phyloP scores from a whole-genome alignment of 2,797 vertebrate species.

The Sebastolobus altivelis region DNA sequence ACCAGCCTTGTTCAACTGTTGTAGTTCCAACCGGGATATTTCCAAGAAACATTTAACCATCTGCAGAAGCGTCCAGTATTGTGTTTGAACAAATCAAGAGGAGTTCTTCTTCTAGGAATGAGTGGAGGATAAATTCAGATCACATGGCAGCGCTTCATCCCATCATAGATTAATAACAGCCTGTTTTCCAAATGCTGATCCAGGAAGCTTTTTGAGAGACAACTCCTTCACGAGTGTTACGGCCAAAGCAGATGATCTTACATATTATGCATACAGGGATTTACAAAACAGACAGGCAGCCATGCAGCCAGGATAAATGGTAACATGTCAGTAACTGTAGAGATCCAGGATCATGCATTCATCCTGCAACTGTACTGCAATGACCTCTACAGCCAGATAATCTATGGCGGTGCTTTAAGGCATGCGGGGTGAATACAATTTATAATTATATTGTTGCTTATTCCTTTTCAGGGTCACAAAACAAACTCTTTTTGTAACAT shows the following conservation, averaged over 20 bases:
- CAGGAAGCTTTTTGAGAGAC: slow-evolving; percentile 51
- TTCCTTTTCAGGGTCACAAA: background rate
- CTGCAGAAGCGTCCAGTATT: slow-evolving; percentile 57
- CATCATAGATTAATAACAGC: slow-evolving; percentile 62
- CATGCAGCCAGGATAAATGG: slow-evolving; percentile 18
- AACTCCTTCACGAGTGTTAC: slow-evolving; percentile 38
- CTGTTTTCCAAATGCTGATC: slow-evolving; percentile 60
- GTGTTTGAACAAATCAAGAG: slow-evolving; percentile 55
- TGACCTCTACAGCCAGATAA: background rate
- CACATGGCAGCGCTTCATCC: slow-evolving; percentile 50
- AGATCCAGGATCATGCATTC: slow-evolving; percentile 7
- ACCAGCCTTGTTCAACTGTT: slow-evolving; percentile 15
- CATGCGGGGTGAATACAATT: background rate
- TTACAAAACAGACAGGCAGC: slow-evolving; percentile 29
- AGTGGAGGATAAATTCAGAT: slow-evolving; percentile 66
- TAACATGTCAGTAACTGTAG: background rate
- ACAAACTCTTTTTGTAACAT: no score
- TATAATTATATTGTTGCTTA: background rate
- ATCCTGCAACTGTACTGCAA: background rate
- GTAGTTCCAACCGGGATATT: slow-evolving; percentile 27
- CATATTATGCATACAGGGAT: slow-evolving; percentile 11
- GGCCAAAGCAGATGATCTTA: slow-evolving; percentile 28
- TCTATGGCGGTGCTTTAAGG: background rate
- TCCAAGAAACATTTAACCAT: slow-evolving; percentile 69
- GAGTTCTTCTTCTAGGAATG: slow-evolving; percentile 51